A percentile compares a stretch with the other conserved stretches of the same genome.
phyloP scores from a whole-genome alignment of 2,113 vertebrate species.

The Murina feae region DNA sequence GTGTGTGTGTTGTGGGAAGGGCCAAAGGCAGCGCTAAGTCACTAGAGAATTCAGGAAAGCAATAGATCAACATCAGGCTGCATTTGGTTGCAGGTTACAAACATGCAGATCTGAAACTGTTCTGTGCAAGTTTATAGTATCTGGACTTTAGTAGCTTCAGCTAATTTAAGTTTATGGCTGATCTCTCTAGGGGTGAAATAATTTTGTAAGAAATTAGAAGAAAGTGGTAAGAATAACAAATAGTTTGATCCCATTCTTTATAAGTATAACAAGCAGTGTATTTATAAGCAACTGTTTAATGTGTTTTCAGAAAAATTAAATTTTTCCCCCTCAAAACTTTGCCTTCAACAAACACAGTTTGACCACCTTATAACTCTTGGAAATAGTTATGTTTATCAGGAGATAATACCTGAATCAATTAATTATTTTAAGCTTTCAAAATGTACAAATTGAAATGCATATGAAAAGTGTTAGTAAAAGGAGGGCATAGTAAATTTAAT shows the following conservation, averaged over 20 bases:
- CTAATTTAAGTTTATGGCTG: not conserved
- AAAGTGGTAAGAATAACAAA: not conserved
- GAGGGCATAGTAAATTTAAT: not conserved
- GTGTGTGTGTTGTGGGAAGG: not conserved
- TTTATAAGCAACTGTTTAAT: not conserved
- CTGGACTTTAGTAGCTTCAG: not conserved
- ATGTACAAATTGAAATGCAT: not conserved
- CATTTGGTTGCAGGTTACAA: not conserved
- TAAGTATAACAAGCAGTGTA: not conserved
- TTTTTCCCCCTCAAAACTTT: not conserved
- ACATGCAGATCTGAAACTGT: not conserved
- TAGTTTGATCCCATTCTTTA: not conserved
- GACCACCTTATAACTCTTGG: not conserved
- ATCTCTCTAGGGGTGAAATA: not conserved
- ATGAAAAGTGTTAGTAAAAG: not conserved
- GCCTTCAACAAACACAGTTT: not conserved
- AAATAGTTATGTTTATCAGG: not conserved
- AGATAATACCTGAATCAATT: not conserved
- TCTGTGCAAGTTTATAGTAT: not conserved
- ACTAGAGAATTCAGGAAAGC: not conserved
- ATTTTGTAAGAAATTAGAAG: not conserved
- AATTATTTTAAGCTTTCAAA: not conserved
- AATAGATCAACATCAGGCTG: not conserved
- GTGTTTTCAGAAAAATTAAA: not conserved
- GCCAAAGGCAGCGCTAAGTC: not conserved